Evolutionary conservation across 1,140 invertebrate species (phyloP).

Genomic region (Anagrus nilaparvatae): DNA sequence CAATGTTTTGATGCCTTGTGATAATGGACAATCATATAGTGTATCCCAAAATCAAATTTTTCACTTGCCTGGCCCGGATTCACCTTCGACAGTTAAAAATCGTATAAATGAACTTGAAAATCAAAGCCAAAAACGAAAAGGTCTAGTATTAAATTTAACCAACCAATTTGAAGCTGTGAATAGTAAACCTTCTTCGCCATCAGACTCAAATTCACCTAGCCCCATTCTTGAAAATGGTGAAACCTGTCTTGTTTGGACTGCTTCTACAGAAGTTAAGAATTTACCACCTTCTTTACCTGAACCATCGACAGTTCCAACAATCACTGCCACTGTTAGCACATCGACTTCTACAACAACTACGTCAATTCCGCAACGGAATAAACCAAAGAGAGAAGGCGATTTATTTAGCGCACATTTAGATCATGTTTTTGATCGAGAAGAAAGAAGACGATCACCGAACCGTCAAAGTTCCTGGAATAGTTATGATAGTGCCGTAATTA

Average conservation of each 20-base stretch:
- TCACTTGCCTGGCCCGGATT: conserved; percentile 47
- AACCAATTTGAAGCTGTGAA: conserved; percentile 47
- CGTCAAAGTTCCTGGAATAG: conserved; percentile 72
- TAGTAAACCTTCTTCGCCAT: conserved; percentile 41
- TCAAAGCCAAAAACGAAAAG: conserved; percentile 44
- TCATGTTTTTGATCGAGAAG: conserved; percentile 61
- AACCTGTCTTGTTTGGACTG: conserved; percentile 47
- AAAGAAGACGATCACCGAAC: conserved; percentile 42
- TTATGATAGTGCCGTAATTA: conserved; percentile 63
- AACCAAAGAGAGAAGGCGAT: conserved; percentile 42
- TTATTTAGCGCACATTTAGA: conserved; percentile 62
- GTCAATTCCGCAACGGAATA: conserved; percentile 13
- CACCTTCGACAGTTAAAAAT: conserved; percentile 49
- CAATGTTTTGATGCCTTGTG: conserved; percentile 71
- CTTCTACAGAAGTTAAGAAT: conserved; percentile 36
- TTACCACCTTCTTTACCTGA: no score
- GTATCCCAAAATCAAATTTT: conserved; percentile 83
- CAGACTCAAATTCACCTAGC: conserved; percentile 20
- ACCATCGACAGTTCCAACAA: conserved; percentile 21
- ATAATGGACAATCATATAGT: conserved; percentile 74
- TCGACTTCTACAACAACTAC: conserved; percentile 12
- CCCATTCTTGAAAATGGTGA: conserved; percentile 19
- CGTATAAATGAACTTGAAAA: conserved; percentile 55
- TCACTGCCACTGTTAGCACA: conserved; percentile 2
- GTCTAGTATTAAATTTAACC: conserved; percentile 54